Evolutionary conservation across 2,888 invertebrate species (phyloP), one percentile per base, ranked within the genome.

Genomic region (Polia nebulosa): DNA sequence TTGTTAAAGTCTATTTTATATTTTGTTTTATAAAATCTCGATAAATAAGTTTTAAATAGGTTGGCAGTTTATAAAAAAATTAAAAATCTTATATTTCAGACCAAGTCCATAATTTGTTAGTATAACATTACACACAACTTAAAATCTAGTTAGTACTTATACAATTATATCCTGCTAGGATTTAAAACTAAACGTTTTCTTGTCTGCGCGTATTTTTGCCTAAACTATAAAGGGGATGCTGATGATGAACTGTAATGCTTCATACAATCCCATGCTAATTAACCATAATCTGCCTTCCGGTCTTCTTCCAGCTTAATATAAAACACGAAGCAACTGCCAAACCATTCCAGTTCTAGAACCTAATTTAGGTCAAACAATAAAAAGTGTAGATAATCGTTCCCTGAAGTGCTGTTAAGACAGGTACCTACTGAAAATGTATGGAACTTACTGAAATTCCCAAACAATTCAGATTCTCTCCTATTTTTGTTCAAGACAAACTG

Each of bases 401-500:
- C 17, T 27, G 25, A 32, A 60, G 29, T 47, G 6, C 15, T 39
- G 8, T 29, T 32, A 51, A 56, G 36, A 44, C 15, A 25, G 22
- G 25, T 44, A 36, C n/a, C n/a, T n/a, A n/a, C 53, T 53, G 7
- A 74, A 73, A 58, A 44, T 17, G 20, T 39, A n/a, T 57, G 17
- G 13, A 62, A 45, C 20, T 63, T 1, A 15, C n/a, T 69, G 22
- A 56, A 68, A 58, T 49, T 45, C 39, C 36, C 32, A 27, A 27
- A 36, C 6, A 34, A 62, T 9, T 36, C 45, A 51, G 25, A 59
- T 49, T 53, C 9, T 39, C 44, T 51, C 1, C 20, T 49, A 63
- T 44, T 52, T 63, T 74, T n/a, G 66, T 67, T 60, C 29, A 55
- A 52, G 66, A 72, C 53, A 59, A 72, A 65, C 61, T 47, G 17